Evolutionary conservation across 2,888 invertebrate genomes (phyloP).

Genomic region (Dascillus cervinus): DNA sequence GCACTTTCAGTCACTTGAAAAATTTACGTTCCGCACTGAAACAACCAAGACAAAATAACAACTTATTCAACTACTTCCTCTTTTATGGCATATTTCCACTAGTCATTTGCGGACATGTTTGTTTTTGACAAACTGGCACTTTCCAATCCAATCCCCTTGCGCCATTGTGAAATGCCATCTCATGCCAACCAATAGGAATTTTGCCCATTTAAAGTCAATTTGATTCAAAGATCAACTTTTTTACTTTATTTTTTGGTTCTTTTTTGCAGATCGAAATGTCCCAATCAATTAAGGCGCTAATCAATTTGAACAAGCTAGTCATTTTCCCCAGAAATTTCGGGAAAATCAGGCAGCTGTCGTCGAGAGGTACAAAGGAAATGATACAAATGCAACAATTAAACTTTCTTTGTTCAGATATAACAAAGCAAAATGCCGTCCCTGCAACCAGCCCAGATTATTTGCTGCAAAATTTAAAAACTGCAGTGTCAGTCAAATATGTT

Average conservation of each 20-base stretch:
- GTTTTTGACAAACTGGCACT: slow-evolving; percentile 26
- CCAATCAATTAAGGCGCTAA: too few relatives aligned
- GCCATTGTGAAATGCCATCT: slow-evolving; percentile 22
- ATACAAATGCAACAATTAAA: too few relatives aligned
- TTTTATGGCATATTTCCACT: slow-evolving; percentile 29
- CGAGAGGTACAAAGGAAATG: too few relatives aligned
- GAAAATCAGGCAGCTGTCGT: too few relatives aligned
- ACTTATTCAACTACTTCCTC: slow-evolving; percentile 28
- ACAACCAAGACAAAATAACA: slow-evolving; percentile 10
- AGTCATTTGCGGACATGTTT: slow-evolving; percentile 31
- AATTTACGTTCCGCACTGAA: too few relatives aligned
- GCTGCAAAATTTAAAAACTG: slow-evolving; percentile 42
- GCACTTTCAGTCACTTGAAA: too few relatives aligned
- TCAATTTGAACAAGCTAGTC: too few relatives aligned
- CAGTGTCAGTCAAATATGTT: slow-evolving; percentile 41
- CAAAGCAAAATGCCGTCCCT: slow-evolving; percentile 4
- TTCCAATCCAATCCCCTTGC: slow-evolving; percentile 23
- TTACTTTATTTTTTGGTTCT: too few relatives aligned
- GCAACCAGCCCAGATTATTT: slow-evolving; percentile 39
- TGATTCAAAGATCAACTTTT: too few relatives aligned
- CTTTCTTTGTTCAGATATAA: slow-evolving; percentile 1
- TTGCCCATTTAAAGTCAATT: too few relatives aligned
- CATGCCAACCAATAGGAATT: slow-evolving; percentile 22
- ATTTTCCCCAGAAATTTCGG: too few relatives aligned
- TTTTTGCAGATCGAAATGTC: too few relatives aligned